Conservation (phyloP, 2,113 vertebrate species). For the Hoplias malabaricus region DNA sequence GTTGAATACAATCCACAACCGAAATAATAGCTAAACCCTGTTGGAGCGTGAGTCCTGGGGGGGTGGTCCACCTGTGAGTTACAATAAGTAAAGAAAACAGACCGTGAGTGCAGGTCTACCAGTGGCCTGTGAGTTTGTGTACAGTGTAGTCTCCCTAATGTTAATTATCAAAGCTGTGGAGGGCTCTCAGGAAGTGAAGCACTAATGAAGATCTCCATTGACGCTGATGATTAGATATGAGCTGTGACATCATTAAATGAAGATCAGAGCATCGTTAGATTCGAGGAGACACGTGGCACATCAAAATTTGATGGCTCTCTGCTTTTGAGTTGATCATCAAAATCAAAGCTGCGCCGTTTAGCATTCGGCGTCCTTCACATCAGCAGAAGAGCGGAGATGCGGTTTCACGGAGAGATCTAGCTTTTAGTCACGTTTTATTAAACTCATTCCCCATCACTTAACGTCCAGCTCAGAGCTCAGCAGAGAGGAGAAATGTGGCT, state of each 20-base stretch:
- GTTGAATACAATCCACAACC: too few relatives aligned
- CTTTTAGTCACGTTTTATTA: conserved; percentile 35
- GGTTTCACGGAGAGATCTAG: neutral
- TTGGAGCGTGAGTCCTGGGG: too few relatives aligned
- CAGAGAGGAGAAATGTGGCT: conserved; percentile 40
- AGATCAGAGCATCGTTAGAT: conserved; percentile 8
- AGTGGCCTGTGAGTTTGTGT: neutral
- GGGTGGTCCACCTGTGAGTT: too few relatives aligned
- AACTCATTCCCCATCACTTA: conserved; percentile 26
- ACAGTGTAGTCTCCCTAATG: conserved; percentile 2
- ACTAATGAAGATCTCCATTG: neutral
- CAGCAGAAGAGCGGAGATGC: conserved; percentile 12
- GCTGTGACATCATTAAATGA: conserved; percentile 10
- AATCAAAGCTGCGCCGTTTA: neutral
- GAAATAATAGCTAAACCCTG: too few relatives aligned
- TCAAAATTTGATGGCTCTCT: neutral
- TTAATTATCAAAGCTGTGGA: neutral
- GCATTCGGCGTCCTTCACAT: neutral
- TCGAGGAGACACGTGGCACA: neutral
- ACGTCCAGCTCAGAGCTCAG: conserved; percentile 41
- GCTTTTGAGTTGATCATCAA: neutral
- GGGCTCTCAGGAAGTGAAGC: conserved; percentile 1
- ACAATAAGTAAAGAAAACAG: too few relatives aligned
- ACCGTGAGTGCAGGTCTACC: too few relatives aligned
- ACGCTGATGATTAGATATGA: conserved; percentile 24